Percentiles rank a stretch among this genome's conserved stretches.
phyloP scores from a whole-genome alignment of 2,797 vertebrate species.

The Rhinella marina region DNA sequence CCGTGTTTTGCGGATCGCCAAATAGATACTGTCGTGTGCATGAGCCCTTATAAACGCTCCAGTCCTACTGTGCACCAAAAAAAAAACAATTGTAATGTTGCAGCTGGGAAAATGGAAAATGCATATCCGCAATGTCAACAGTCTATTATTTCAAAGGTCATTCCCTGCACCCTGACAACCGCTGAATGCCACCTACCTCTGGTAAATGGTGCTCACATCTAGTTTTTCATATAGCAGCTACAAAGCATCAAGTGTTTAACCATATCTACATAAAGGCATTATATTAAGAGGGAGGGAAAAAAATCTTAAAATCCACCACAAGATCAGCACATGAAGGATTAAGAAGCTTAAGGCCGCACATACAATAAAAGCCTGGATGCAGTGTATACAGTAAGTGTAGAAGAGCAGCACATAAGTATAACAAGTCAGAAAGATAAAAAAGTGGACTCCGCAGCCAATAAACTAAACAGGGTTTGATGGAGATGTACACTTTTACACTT shows the following conservation, averaged over 20 bases:
- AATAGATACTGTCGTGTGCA: too few species aligned
- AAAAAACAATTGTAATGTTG: background rate
- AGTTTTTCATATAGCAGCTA: constrained; percentile 4
- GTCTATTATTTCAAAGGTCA: background rate
- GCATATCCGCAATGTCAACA: background rate
- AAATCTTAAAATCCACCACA: background rate
- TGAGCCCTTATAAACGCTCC: background rate
- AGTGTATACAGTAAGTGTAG: too few species aligned
- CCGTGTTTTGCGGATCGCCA: too few species aligned
- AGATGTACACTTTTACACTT: background rate
- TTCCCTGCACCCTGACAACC: background rate
- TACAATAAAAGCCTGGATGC: background rate
- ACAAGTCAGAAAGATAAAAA: background rate
- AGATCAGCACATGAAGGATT: constrained; percentile 32
- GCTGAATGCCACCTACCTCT: constrained; percentile 22
- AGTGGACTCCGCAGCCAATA: too few species aligned
- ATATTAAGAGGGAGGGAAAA: background rate
- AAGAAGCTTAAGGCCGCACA: background rate
- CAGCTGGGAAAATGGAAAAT: background rate
- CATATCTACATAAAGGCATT: background rate
- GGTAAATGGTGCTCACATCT: background rate
- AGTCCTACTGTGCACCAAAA: background rate
- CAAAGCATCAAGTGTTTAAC: background rate
- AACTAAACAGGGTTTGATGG: background rate
- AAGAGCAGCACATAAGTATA: background rate